Evolutionary conservation across 2,113 vertebrate species (phyloP).

Genomic region (Protobothrops flavoviridis): DNA sequence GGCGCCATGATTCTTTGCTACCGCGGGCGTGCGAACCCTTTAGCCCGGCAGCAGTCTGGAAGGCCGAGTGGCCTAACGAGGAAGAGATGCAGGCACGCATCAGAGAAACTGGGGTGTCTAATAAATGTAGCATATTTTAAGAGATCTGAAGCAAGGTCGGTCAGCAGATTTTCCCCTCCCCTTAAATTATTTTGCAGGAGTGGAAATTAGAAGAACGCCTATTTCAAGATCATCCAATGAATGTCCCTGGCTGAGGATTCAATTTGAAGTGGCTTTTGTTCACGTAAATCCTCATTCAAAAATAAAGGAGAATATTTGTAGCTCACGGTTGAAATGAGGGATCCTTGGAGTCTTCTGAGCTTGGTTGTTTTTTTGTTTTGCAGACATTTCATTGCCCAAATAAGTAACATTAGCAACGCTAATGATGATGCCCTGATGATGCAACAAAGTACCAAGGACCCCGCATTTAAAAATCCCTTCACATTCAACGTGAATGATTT

Average conservation of each 20-base stretch:
- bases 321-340: neutral
- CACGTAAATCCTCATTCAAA: neutral
- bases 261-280: neutral
- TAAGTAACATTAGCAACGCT: too few species aligned
- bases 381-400: too few species aligned
- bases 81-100: neutral
- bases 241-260: neutral
- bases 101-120: neutral
- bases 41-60: neutral
- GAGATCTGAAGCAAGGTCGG: neutral
- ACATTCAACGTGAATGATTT: too few species aligned
- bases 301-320: neutral
- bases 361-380: too few species aligned
- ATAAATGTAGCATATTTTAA: neutral
- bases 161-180: neutral
- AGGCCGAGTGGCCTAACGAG: neutral
- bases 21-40: neutral
- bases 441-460: too few species aligned
- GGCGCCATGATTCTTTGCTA: neutral
- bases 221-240: neutral
- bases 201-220: neutral
- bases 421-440: too few species aligned
- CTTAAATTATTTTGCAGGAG: neutral
- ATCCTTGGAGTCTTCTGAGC: too few species aligned
- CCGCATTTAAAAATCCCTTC: too few species aligned